Evolutionary conservation across 1,140 invertebrate species (phyloP), one percentile per base, ranked within the genome.

Genomic region (Zaprionus gabonicus): DNA sequence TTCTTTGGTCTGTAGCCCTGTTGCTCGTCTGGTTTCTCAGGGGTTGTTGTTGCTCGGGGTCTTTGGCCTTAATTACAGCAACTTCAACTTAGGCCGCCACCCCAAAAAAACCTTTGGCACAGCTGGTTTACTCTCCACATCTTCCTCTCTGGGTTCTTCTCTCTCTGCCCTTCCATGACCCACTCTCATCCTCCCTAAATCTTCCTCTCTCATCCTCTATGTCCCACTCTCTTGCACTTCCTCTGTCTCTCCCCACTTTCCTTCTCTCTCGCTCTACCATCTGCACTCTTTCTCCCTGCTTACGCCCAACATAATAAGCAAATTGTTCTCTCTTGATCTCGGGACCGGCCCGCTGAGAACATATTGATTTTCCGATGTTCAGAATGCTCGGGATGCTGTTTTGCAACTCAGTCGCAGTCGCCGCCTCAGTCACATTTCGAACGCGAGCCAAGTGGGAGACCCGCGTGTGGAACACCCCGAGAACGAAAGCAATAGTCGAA

Each of bases 31-130:
- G 53, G 2, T 17, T 34, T 13, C 23, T 34, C 17, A 81, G 69
- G 82, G 82, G 82, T 85, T 67, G 82, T 85, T 67, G 82, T 73
- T 64, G 31, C 34, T 53, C 76, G 80, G 73, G 83, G 82, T 84
- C 82, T 84, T 78, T 81, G 80, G 73, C 83, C 83, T 82, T 80
- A 75, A 78, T 86, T 86, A 81, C 63, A 71, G 60, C 71, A 78
- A 68, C 76, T 88, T 67, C 58, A 62, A 88, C 41, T 55, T 27
- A 10, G 46, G 46, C 28, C 28, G 78, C 72, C 59, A 81, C 76
- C 78, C 78, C 63, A 78, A 56, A 34, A 28, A 71, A 59, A 31
- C 15, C 20, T 27, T 25, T 34, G 51, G 23, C 67, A 12, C 36
- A 13, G 17, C 67, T 57, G n/a, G 41, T 3, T 15, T 7, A n/a